Evolutionary conservation across 2,797 vertebrate genomes (phyloP), one percentile per base, ranked within the genome.

Genomic region (Sebastes melanostomus): DNA sequence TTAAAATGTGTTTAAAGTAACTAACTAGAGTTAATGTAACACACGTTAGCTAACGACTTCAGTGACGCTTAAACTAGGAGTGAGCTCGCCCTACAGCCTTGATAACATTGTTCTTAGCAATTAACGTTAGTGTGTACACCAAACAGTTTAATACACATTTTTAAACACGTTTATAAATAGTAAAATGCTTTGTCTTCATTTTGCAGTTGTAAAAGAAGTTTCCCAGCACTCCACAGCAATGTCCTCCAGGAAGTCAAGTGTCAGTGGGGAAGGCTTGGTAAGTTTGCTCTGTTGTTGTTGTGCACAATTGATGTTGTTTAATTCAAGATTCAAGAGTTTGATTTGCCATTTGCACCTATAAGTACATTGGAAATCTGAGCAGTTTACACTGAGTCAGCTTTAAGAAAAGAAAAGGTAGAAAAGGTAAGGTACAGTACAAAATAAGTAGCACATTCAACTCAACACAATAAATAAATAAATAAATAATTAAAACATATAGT

Each of bases 191-290:
- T 66, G 0, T 75, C 6, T 13, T 74, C 0, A 22, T 67, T 78
- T 38, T 38, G 12, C 66, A 78, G 80, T 25, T 80, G 1, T 59
- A 34, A 16, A 71, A 38, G 4, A 25, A 22, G 34, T 70, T 79
- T 82, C 20, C n/a, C 52, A 54, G 11, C 27, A 71, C 8, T 29
- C 10, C 69, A 32, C 22, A 75, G 38, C 3, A 38, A 92, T 93
- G 89, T 86, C 86, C 3, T 86, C 75, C 63, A 83, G 54, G 66
- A 92, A 55, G 81, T 90, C 87, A 6, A 42, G 36, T 42, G 81
- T 71, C 62, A 62, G 8, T 22, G 81, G 66, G 29, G 86, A 89
- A 59, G 66, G 63, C 77, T 74, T 81, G 90, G 94, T 95, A 89
- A 93, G 90, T 66, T 1, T 50, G 2, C 22, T 71, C 4, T 10